Evolutionary conservation across 2,113 vertebrate genomes (phyloP).

Genomic region (Xenotilapia longispinis): DNA sequence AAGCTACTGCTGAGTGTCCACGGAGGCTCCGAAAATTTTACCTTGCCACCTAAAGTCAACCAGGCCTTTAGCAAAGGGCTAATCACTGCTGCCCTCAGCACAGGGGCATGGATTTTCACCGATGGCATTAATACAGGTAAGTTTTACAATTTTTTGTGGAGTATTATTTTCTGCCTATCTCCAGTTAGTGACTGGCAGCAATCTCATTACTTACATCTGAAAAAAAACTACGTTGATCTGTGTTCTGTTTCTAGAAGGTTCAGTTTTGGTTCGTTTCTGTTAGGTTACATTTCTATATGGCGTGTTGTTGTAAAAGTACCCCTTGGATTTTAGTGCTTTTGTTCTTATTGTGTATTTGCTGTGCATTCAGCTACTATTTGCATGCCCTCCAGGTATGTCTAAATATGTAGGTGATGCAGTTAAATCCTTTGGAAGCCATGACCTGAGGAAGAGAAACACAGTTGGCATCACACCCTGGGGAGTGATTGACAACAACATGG

Average conservation of each 20-base stretch:
- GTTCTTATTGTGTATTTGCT: background rate
- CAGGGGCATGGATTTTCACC: conserved; percentile 93
- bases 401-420: conserved; percentile 89
- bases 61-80: conserved; percentile 88
- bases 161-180: background rate
- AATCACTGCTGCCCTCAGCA: conserved; percentile 86
- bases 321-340: background rate
- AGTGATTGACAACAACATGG: conserved; percentile 86
- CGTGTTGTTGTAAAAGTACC: background rate
- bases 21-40: conserved; percentile 87
- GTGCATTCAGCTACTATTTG: background rate
- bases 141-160: background rate
- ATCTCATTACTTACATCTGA: background rate
- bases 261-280: background rate
- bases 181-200: background rate
- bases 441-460: conserved; percentile 84
- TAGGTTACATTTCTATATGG: background rate
- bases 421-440: conserved; percentile 79
- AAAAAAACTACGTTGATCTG: background rate
- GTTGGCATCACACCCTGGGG: conserved; percentile 93
- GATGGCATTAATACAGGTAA: conserved; percentile 90
- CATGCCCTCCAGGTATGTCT: conserved; percentile 79
- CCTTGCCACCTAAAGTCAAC: conserved; percentile 79
- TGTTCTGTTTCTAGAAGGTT: background rate
- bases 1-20: conserved; percentile 91